These are phyloP conservation scores for Pterobdella sp. DNA, from an alignment of 2,888 invertebrate species.

Conservation along the genomic window DNA sequence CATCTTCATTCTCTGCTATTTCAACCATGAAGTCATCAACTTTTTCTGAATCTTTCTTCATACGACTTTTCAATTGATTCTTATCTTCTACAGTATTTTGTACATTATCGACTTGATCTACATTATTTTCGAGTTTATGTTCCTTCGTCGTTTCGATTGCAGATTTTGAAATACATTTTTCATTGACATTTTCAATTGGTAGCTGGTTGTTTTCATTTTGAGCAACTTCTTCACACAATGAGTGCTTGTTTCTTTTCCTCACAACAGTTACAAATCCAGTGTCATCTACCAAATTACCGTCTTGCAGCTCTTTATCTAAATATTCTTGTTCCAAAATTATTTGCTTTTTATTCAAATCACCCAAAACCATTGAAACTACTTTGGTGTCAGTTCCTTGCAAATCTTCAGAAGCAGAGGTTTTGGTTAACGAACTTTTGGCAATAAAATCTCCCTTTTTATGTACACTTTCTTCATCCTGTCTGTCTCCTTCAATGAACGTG, in stretches of 20 bases:
- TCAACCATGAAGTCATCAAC: neutral
- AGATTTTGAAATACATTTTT: too few species aligned
- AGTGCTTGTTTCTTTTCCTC: neutral
- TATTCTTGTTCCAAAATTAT: neutral
- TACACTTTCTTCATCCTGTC: neutral
- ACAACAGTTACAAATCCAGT: neutral
- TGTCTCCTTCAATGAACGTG: constrained; percentile 8
- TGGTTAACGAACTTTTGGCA: neutral
- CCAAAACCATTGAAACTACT: neutral
- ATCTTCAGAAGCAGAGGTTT: neutral
- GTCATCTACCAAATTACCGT: neutral
- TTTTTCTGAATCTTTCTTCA: neutral
- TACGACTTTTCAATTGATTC: neutral
- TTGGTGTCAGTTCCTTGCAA: neutral
- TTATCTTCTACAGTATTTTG: neutral
- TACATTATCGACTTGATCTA: too few species aligned
- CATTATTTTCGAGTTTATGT: neutral
- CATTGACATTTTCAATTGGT: too few species aligned
- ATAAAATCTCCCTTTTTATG: neutral
- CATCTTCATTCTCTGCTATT: neutral
- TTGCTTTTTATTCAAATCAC: neutral
- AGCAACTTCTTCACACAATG: neutral
- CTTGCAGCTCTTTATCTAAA: constrained; percentile 7
- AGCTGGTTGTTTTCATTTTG: neutral
- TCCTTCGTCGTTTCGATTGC: too few species aligned